Evolutionary conservation across 2,888 invertebrate species (phyloP).

Genomic region (Netelia fuscicornis): DNA sequence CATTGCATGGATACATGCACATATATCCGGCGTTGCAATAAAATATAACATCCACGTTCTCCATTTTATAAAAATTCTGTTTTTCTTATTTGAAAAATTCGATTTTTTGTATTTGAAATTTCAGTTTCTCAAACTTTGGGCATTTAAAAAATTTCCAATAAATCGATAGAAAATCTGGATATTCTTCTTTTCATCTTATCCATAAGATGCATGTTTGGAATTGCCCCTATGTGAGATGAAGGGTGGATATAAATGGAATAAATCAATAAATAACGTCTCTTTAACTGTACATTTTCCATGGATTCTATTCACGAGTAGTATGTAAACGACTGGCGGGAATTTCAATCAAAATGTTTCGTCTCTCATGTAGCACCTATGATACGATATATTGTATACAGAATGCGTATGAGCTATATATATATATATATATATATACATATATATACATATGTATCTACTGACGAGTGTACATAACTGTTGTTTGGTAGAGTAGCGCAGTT

Average conservation of each 20-base stretch:
- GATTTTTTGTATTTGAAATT: too few relatives aligned
- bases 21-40: too few relatives aligned
- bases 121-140: too few relatives aligned
- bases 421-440: not conserved
- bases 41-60: too few relatives aligned
- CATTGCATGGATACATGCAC: too few relatives aligned
- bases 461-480: slow-evolving; percentile 3
- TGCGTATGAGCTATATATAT: slow-evolving; percentile 5
- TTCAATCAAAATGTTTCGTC: not conserved
- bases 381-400: not conserved
- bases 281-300: slow-evolving; percentile 12
- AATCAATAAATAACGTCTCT: slow-evolving; percentile 1
- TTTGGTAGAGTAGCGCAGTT: slow-evolving; percentile 29
- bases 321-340: slow-evolving; percentile 10
- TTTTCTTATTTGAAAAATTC: too few relatives aligned
- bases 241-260: not conserved
- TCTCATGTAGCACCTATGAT: not conserved
- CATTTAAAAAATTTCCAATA: too few relatives aligned
- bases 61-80: too few relatives aligned
- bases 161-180: too few relatives aligned
- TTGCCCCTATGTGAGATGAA: not conserved
- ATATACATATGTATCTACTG: not conserved
- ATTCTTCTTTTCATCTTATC: too few relatives aligned
- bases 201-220: not conserved
- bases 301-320: slow-evolving; percentile 4